phyloP scores from a whole-genome alignment of 2,888 invertebrate species.

The Saturnia japonica region DNA sequence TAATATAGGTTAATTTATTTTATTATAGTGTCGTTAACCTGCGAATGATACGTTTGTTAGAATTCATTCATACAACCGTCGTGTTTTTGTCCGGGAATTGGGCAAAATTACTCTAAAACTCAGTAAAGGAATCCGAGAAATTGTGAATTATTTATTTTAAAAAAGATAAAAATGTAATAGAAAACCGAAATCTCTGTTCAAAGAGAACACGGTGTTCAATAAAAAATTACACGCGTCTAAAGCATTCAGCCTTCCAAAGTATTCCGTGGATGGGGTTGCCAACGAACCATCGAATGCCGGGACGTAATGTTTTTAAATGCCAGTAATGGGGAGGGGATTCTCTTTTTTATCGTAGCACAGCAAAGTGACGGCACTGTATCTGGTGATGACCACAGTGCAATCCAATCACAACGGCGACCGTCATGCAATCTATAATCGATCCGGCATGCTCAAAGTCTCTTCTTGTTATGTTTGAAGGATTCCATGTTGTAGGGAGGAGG shows the following conservation, averaged over 20 bases:
- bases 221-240: conserved; percentile 11
- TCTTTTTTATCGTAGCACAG: no score
- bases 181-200: not conserved
- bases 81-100: not conserved
- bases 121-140: not conserved
- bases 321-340: no score
- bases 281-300: not conserved
- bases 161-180: not conserved
- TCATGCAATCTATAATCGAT: no score
- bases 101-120: not conserved
- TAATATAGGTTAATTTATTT: not conserved
- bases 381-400: no score
- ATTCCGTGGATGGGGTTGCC: not conserved
- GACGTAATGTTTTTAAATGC: not conserved
- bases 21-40: not conserved
- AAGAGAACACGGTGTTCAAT: not conserved
- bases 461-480: no score
- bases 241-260: not conserved
- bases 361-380: no score
- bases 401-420: no score
- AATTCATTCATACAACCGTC: not conserved
- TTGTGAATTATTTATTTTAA: not conserved
- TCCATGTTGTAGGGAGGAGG: no score
- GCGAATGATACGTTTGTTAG: not conserved
- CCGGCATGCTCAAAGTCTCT: no score